Evolutionary conservation across 2,888 invertebrate species (phyloP).

Genomic region (Conchocele bisecta): DNA sequence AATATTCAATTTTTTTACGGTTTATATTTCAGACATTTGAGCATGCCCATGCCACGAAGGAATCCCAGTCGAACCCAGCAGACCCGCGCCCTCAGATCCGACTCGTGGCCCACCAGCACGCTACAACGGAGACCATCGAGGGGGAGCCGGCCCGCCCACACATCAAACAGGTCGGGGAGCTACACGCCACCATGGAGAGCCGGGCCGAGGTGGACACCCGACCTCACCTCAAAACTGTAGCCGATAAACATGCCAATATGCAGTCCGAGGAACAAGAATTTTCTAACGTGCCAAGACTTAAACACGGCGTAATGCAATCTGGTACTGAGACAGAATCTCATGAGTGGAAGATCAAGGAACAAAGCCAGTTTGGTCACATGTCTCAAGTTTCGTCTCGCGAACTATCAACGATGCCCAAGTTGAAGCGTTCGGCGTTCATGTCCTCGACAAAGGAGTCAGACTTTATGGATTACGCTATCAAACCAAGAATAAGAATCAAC

Average conservation of each 20-base stretch:
- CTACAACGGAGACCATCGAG: constrained; percentile 42
- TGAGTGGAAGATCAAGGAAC: constrained; percentile 70
- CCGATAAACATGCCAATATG: constrained; percentile 54
- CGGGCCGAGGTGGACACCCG: constrained; percentile 9
- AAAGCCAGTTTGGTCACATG: constrained; percentile 74
- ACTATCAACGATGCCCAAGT: constrained; percentile 61
- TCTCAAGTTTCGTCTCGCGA: constrained; percentile 70
- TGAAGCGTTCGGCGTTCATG: constrained; percentile 60
- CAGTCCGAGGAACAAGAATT: constrained; percentile 59
- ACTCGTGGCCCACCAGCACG: constrained; percentile 51
- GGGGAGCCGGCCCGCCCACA: constrained; percentile 24
- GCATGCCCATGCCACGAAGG: constrained; percentile 57
- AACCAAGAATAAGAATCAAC: constrained; percentile 68
- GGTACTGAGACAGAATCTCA: constrained; percentile 54
- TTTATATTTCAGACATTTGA: constrained; percentile 47
- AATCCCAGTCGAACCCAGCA: constrained; percentile 39
- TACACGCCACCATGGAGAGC: constrained; percentile 56
- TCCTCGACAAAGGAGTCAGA: constrained; percentile 69
- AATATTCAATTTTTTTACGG: background rate
- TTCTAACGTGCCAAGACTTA: constrained; percentile 60
- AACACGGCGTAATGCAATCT: constrained; percentile 45
- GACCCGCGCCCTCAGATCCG: constrained; percentile 51
- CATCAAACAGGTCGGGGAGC: constrained; percentile 45
- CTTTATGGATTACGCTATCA: constrained; percentile 69
- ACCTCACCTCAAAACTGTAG: constrained; percentile 39